Evolutionary conservation across 1,140 invertebrate species (phyloP).

Genomic region (Drepana arcuata): DNA sequence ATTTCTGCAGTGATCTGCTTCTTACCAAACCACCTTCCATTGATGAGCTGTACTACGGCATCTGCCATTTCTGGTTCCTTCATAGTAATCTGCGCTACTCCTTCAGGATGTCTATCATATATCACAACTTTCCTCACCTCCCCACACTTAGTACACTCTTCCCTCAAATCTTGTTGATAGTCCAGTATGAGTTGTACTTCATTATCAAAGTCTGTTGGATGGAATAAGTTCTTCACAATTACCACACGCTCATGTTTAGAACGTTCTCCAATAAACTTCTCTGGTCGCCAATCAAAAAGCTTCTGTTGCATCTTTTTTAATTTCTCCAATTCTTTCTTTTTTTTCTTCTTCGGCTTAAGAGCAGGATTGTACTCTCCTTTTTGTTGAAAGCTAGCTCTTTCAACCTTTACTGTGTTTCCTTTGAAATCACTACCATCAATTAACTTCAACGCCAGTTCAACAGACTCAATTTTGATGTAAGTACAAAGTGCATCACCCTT

Average conservation of each 20-base stretch:
- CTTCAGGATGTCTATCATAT: constrained; percentile 95
- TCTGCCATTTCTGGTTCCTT: constrained; percentile 93
- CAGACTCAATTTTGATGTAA: constrained; percentile 97
- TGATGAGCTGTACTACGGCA: constrained; percentile 88
- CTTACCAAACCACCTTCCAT: constrained; percentile 94
- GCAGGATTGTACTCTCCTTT: constrained; percentile 96
- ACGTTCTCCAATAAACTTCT: constrained; percentile 88
- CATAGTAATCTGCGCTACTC: constrained; percentile 94
- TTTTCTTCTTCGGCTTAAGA: constrained; percentile 93
- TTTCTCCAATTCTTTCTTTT: constrained; percentile 91
- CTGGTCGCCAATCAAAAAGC: constrained; percentile 97
- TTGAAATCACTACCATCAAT: constrained; percentile 90
- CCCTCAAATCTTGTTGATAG: constrained; percentile 91
- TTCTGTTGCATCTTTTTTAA: constrained; percentile 95
- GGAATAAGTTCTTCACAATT: constrained; percentile 96
- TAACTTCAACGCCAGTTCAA: constrained; percentile 92
- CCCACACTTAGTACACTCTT: constrained; percentile 93
- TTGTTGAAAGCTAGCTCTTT: constrained; percentile 94
- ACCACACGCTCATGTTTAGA: constrained; percentile 92
- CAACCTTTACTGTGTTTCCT: constrained; percentile 88
- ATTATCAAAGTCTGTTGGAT: constrained; percentile 90
- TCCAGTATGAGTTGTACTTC: constrained; percentile 92
- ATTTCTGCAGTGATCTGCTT: constrained; percentile 87
- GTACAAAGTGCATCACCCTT: constrained; percentile 98
- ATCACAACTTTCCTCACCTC: constrained; percentile 93